Conservation (phyloP, 1,140 invertebrate species). For the Pseudoatta argentina region DNA sequence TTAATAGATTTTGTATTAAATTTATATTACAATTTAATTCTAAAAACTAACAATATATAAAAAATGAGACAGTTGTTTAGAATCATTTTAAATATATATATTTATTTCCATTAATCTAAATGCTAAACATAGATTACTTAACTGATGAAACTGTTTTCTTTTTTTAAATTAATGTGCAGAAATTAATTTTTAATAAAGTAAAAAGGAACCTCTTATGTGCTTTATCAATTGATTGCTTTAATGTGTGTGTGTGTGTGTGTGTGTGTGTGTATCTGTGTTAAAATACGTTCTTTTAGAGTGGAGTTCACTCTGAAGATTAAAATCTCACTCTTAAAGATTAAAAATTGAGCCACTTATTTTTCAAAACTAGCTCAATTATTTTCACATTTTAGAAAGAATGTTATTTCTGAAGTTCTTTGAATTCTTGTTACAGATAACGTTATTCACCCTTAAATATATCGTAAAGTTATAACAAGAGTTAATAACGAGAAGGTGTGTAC, state of each 20-base stretch:
- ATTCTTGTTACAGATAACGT: not conserved
- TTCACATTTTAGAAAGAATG: not conserved
- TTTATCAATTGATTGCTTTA: not conserved
- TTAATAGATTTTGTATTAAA: no score
- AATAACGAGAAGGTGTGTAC: constrained; percentile 40
- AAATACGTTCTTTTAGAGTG: no score
- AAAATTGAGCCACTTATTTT: no score
- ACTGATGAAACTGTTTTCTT: not conserved
- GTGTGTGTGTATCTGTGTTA: no score
- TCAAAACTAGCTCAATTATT: no score
- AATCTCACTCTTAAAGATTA: no score
- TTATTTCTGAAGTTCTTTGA: not conserved
- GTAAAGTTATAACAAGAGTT: not conserved
- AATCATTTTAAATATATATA: not conserved
- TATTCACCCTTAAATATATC: not conserved
- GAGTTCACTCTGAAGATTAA: no score
- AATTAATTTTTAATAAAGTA: not conserved
- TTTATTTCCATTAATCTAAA: not conserved
- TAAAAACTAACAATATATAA: not conserved
- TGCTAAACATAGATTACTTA: not conserved
- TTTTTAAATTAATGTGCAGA: not conserved
- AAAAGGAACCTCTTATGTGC: not conserved
- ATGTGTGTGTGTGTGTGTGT: no score
- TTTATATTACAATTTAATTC: no score
- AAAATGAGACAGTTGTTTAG: not conserved